Evolutionary conservation across 2,113 vertebrate genomes (phyloP).

Genomic region (Nanger granti): DNA sequence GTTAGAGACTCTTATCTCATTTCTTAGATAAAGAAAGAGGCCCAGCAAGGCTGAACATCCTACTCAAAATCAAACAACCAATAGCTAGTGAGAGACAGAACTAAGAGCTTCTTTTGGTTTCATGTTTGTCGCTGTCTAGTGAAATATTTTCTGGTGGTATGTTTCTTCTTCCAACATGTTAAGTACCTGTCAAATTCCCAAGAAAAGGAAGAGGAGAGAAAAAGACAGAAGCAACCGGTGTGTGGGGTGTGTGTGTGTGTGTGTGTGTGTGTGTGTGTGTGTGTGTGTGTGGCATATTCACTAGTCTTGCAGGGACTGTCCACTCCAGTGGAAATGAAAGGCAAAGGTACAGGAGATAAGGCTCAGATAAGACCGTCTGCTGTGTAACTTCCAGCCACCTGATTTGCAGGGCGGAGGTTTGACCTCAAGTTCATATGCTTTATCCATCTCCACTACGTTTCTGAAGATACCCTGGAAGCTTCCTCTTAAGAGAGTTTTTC

Average conservation of each 20-base stretch:
- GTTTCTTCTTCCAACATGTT: neutral
- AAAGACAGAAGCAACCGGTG: neutral
- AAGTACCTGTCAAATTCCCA: neutral
- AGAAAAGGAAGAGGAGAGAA: neutral
- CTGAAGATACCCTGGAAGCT: neutral
- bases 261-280: no score
- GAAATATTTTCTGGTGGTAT: neutral
- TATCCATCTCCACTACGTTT: neutral
- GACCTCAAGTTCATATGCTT: neutral
- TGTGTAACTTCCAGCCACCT: neutral
- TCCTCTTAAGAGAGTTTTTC: neutral
- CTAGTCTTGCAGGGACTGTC: neutral
- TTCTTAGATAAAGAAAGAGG: conserved; percentile 36
- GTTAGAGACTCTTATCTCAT: neutral
- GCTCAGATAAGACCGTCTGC: neutral
- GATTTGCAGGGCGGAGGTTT: neutral
- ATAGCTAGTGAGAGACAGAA: neutral
- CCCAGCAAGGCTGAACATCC: neutral
- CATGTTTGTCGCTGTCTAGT: neutral
- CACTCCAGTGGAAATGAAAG: neutral
- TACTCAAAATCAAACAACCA: neutral
- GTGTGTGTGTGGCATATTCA: neutral
- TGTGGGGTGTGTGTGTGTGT: no score
- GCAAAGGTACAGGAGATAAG: neutral
- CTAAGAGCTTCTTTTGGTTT: neutral